phyloP scores from a whole-genome alignment of 2,888 invertebrate species.

The Luperina nickerlii region DNA sequence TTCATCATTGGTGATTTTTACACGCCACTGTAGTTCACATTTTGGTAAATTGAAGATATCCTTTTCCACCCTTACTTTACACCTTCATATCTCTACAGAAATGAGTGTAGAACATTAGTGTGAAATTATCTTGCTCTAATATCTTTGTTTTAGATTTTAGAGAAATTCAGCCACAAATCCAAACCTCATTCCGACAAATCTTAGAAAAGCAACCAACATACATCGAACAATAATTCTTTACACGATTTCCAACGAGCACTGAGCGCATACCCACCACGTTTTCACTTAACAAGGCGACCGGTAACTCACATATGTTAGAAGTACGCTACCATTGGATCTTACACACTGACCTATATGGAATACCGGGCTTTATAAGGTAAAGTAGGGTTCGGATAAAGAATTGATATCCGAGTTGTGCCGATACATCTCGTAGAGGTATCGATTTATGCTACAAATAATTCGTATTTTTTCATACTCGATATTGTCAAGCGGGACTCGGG shows the following conservation, averaged over 20 bases:
- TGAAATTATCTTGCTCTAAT: not conserved
- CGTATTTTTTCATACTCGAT: not conserved
- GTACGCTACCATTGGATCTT: conserved; percentile 33
- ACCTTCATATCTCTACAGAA: not conserved
- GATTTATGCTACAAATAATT: not conserved
- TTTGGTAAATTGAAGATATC: not conserved
- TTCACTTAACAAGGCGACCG: conserved; percentile 76
- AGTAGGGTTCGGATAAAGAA: conserved; percentile 33
- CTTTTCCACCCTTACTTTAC: not conserved
- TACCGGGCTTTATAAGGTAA: conserved; percentile 25
- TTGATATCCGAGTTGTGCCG: conserved; percentile 9
- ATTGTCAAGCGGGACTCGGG: not conserved
- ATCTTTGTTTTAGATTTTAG: not conserved
- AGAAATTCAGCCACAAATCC: conserved; percentile 22
- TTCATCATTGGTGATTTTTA: no score
- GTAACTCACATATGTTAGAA: conserved; percentile 59
- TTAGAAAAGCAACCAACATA: conserved; percentile 52
- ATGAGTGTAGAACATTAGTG: not conserved
- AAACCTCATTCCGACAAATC: conserved; percentile 53
- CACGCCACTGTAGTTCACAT: no score
- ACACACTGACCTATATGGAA: conserved; percentile 52
- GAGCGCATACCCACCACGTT: conserved; percentile 68
- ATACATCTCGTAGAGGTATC: not conserved
- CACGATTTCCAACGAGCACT: conserved; percentile 72
- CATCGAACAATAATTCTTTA: conserved; percentile 63